Evolutionary conservation across 1,140 invertebrate species (phyloP).

Genomic region (Globodera ellingtonae): DNA sequence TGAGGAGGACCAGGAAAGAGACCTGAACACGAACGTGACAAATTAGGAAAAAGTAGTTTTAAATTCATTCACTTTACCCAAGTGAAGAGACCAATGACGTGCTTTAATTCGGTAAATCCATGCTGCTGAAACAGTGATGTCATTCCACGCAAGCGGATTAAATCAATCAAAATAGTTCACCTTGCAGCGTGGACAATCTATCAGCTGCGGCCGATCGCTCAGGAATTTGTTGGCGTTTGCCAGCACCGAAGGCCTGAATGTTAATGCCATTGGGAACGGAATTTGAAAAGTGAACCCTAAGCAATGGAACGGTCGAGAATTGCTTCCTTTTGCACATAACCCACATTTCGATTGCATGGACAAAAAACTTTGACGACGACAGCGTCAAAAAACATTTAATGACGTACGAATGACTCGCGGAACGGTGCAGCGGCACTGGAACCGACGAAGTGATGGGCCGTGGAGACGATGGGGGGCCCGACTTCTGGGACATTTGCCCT

Average conservation of each 20-base stretch:
- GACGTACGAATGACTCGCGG: slow-evolving; percentile 45
- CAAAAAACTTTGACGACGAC: no score
- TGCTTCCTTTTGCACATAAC: no score
- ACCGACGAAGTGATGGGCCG: slow-evolving; percentile 14
- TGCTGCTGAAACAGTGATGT: slow-evolving; percentile 43
- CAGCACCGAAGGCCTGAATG: slow-evolving; percentile 52
- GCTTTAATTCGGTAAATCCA: slow-evolving; percentile 52
- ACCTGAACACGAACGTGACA: slow-evolving; percentile 41
- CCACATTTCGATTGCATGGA: no score
- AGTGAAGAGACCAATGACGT: slow-evolving; percentile 31
- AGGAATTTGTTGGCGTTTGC: slow-evolving; percentile 61
- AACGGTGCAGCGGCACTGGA: slow-evolving; percentile 48
- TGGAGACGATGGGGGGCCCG: background rate
- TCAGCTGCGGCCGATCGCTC: slow-evolving; percentile 54
- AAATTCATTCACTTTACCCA: slow-evolving; percentile 20
- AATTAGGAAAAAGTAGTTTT: slow-evolving; percentile 29
- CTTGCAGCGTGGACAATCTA: slow-evolving; percentile 52
- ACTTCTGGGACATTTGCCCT: background rate
- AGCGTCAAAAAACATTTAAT: no score
- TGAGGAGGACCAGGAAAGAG: slow-evolving; percentile 54
- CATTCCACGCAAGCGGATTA: slow-evolving; percentile 14
- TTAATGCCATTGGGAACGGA: no score
- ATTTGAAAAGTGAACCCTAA: no score
- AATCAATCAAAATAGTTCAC: slow-evolving; percentile 18
- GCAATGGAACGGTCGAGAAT: no score